phyloP scores from a whole-genome alignment of 2,888 invertebrate genomes.

The Cyrtodaria siliqua region DNA sequence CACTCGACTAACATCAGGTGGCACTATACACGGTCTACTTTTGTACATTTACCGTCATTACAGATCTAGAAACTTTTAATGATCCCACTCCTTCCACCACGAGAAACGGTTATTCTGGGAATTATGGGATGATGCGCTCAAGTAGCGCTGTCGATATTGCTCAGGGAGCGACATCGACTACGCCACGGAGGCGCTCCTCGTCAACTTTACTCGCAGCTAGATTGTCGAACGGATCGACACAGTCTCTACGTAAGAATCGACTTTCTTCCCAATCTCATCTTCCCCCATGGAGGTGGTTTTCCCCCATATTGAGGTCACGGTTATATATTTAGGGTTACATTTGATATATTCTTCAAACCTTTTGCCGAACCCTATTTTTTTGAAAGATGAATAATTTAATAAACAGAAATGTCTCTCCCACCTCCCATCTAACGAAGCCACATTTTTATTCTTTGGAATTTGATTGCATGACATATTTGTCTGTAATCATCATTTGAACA shows the following conservation, averaged over 20 bases:
- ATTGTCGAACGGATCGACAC: constrained; percentile 85
- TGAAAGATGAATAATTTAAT: no score
- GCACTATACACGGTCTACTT: neutral
- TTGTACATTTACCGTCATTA: neutral
- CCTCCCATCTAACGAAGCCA: no score
- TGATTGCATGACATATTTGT: no score
- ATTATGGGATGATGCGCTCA: constrained; percentile 88
- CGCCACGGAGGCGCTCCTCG: constrained; percentile 65
- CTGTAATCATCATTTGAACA: no score
- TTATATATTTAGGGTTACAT: no score
- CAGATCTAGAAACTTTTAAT: constrained; percentile 70
- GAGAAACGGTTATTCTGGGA: neutral
- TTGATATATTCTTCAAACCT: no score
- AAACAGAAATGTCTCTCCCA: no score
- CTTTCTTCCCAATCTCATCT: neutral
- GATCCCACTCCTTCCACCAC: constrained; percentile 18
- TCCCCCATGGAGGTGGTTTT: no score
- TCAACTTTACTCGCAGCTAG: constrained; percentile 90
- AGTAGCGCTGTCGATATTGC: constrained; percentile 96
- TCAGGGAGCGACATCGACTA: constrained; percentile 46
- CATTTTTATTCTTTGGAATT: no score
- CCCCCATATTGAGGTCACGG: no score
- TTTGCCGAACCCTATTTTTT: no score
- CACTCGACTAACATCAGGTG: no score
- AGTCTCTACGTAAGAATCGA: constrained; percentile 86